Conservation (phyloP, 2,113 vertebrate species). For the Parotia lawesii region DNA sequence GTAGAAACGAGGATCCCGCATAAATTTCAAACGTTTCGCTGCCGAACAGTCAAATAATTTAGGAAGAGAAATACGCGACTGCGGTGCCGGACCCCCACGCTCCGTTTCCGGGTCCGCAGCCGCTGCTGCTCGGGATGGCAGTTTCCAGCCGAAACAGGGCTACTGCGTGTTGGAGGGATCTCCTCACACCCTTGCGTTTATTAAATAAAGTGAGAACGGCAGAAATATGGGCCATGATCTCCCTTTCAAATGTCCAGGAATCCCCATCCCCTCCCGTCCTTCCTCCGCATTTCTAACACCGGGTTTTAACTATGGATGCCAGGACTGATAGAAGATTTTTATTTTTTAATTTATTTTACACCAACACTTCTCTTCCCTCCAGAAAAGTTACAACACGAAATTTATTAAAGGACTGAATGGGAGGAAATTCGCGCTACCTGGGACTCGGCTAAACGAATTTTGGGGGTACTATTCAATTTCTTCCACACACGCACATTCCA, state of each 20-base stretch:
- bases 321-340: not conserved
- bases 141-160: not conserved
- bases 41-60: not conserved
- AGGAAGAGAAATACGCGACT: not conserved
- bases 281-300: not conserved
- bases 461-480: not conserved
- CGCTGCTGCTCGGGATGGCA: not conserved
- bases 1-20: not conserved
- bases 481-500: not conserved
- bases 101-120: not conserved
- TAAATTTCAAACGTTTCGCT: not conserved
- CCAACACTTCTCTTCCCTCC: not conserved
- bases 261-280: not conserved
- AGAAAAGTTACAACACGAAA: not conserved
- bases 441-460: not conserved
- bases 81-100: not conserved
- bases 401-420: not conserved
- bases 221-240: rapidly evolving
- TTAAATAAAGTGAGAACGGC: not conserved
- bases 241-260: not conserved
- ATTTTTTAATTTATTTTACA: not conserved
- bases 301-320: not conserved
- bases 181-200: not conserved
- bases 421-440: not conserved
- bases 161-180: not conserved